Evolutionary conservation across 2,888 invertebrate species (phyloP).

Genomic region (Plagodis dolabraria): DNA sequence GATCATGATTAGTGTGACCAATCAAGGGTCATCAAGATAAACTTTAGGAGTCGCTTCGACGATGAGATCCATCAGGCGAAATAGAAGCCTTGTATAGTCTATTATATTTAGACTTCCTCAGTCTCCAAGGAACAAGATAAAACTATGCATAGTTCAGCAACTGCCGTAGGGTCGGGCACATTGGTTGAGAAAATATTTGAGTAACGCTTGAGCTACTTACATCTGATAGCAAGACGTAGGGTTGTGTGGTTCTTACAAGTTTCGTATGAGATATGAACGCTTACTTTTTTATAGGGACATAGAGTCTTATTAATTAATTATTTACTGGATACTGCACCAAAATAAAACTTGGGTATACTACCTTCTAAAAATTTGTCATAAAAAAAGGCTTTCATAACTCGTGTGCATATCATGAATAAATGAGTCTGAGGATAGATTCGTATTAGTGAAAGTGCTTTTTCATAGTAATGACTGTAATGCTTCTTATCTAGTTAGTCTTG

Average conservation of each 20-base stretch:
- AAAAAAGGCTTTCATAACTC: no score
- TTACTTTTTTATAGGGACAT: no score
- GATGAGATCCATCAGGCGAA: slow-evolving; percentile 15
- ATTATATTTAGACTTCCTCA: slow-evolving; percentile 11
- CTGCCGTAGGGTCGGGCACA: slow-evolving; percentile 15
- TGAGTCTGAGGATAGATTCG: no score
- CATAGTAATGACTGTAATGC: no score
- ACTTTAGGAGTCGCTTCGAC: neutral
- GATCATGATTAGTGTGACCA: slow-evolving; percentile 20
- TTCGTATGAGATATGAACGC: no score
- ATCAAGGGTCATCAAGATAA: slow-evolving; percentile 26
- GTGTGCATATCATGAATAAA: no score
- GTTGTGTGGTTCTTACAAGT: neutral
- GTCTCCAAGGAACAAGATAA: slow-evolving; percentile 28
- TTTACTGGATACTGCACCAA: no score
- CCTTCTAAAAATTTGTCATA: no score
- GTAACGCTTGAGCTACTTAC: slow-evolving; percentile 23
- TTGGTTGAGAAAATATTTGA: slow-evolving; percentile 34
- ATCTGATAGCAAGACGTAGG: neutral
- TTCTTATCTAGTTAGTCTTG: no score
- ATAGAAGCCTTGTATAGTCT: slow-evolving; percentile 4
- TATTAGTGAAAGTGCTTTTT: no score
- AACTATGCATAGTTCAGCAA: slow-evolving; percentile 20
- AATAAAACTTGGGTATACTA: no score
- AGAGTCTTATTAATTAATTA: no score